Evolutionary conservation across 2,113 vertebrate genomes (phyloP), one percentile per base, ranked within the genome.

Genomic region (Cebidichthys violaceus): DNA sequence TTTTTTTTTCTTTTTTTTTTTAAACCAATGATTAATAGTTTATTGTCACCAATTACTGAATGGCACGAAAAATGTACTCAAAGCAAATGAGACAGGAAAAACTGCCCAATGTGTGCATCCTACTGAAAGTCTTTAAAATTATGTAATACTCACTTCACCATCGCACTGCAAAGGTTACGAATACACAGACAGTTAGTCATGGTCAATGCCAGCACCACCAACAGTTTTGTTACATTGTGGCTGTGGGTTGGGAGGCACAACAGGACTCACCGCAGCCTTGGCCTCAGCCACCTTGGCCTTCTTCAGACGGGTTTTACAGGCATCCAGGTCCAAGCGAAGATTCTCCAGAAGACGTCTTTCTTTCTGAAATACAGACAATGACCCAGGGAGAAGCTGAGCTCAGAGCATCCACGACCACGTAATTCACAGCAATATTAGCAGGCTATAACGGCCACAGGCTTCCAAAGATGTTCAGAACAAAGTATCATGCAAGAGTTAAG

Each of bases 101-200:
- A 81, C 31, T 74, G 70, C n/a, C 10, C 17, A 52, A 65, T 9
- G 11, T 47, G 35, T 76, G 54, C 24, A 75, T 64, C 73, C 71
- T 17, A 61, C 45, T 82, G 15, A 22, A 80, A 61, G 22, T 61
- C 4, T 52, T 27, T 15, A 57, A 54, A 60, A 29, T 20, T 89
- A 81, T 91, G 91, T 47, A 82, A 97, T 99, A 99, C 97, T 99
- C 96, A 99, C 97, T 96, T 97, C 97, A 93, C 96, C 97, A 95
- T 97, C 97, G 94, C 96, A 97, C 97, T 98, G 97, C 95, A 96
- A 96, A 95, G 87, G 93, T 95, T 60, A 78, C 95, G 93, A 94
- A 95, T 95, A 95, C 88, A 95, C 82, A 94, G n/a, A 76, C 13
- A 72, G 79, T 89, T 86, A 93, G 83, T 82, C 9, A 75, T 35